Evolutionary conservation across 2,113 vertebrate genomes (phyloP).

Genomic region (Phainopepla nitens): DNA sequence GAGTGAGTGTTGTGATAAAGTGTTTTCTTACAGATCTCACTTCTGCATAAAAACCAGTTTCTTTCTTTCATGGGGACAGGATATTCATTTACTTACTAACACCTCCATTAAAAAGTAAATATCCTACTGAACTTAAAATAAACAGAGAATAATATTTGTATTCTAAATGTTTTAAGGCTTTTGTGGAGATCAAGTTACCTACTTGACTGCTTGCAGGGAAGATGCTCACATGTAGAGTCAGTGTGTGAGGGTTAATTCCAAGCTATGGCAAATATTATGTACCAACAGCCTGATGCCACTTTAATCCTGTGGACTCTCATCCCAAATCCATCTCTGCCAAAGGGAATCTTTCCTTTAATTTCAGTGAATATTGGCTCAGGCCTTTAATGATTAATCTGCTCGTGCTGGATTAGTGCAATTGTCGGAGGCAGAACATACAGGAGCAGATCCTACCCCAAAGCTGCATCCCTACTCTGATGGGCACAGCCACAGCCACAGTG

Average conservation of each 20-base stretch:
- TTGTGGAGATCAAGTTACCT: not conserved
- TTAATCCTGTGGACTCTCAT: not conserved
- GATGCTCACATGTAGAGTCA: not conserved
- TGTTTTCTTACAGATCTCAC: not conserved
- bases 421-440: not conserved
- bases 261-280: fast-evolving
- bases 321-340: not conserved
- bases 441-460: not conserved
- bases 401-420: not conserved
- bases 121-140: not conserved
- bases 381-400: not conserved
- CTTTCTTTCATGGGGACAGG: not conserved
- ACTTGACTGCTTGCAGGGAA: not conserved
- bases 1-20: not conserved
- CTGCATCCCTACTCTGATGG: not conserved
- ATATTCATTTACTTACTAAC: not conserved
- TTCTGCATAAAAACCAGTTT: not conserved
- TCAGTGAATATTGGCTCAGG: not conserved
- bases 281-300: not conserved
- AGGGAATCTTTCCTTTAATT: not conserved
- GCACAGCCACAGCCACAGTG: fast-evolving
- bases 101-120: not conserved
- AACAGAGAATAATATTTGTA: not conserved
- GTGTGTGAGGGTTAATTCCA: not conserved
- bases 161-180: not conserved